Percentiles rank a stretch among this genome's conserved stretches.
Evolutionary conservation across 2,888 invertebrate genomes (phyloP).

Genomic region (Leptopilina drosophilae): DNA sequence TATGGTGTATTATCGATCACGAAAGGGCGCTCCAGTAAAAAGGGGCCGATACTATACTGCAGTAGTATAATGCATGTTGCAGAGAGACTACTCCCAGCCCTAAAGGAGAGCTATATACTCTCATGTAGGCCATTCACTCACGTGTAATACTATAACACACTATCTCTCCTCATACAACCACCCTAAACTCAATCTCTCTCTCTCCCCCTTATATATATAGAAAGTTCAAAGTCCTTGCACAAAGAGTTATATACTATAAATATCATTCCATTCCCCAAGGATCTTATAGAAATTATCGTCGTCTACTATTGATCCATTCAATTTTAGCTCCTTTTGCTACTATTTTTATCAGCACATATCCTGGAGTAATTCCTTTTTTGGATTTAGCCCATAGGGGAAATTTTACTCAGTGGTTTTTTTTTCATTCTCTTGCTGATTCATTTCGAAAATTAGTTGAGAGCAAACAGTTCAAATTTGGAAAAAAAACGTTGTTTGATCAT

Average conservation of each 20-base stretch:
- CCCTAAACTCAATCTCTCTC: constrained; percentile 28
- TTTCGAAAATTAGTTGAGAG: too few species aligned
- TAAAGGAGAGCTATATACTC: constrained; percentile 10
- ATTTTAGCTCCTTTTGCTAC: not conserved
- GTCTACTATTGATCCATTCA: not conserved
- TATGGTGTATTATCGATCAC: constrained; percentile 62
- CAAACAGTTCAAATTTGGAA: too few species aligned
- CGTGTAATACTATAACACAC: constrained; percentile 5
- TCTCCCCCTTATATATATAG: not conserved
- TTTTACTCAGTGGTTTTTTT: too few species aligned
- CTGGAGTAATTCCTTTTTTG: not conserved
- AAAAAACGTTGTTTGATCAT: too few species aligned
- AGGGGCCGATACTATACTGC: constrained; percentile 43
- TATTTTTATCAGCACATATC: too few species aligned
- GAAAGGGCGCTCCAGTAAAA: constrained; percentile 52
- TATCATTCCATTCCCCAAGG: not conserved
- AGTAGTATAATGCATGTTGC: constrained; percentile 31
- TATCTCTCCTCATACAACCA: not conserved
- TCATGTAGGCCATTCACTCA: constrained; percentile 33
- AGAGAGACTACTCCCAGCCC: not conserved
- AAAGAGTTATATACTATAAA: constrained; percentile 4
- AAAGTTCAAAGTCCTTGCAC: constrained; percentile 24
- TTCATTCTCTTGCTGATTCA: too few species aligned
- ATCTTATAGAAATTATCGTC: not conserved
- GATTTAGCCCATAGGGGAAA: too few species aligned